These are phyloP conservation scores for Philopedon plagiatum DNA, from an alignment of 2,888 invertebrate genomes.

Conservation along the genomic window DNA sequence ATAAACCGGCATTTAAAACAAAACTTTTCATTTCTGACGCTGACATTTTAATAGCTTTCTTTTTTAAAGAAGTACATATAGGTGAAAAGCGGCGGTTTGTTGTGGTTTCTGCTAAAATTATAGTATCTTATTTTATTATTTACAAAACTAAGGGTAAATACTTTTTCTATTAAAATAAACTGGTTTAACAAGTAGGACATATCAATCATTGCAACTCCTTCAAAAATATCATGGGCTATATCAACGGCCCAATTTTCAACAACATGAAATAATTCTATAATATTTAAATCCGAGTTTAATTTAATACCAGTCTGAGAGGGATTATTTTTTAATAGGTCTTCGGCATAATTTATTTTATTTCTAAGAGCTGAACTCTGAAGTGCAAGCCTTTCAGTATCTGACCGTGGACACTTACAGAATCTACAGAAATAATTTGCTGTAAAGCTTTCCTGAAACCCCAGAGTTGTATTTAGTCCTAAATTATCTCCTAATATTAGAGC, in stretches of 20 bases:
- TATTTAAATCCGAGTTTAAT: background rate
- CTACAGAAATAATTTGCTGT: conserved; percentile 43
- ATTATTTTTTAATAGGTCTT: conserved; percentile 20
- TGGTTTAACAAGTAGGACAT: conserved; percentile 32
- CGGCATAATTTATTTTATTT: conserved; percentile 17
- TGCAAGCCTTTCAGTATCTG: conserved; percentile 9
- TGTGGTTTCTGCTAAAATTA: conserved; percentile 29
- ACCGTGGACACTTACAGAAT: conserved; percentile 28
- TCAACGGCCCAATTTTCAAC: conserved; percentile 4
- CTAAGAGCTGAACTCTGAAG: background rate
- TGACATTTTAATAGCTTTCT: conserved; percentile 43
- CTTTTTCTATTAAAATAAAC: conserved; percentile 16
- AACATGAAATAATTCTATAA: conserved; percentile 9
- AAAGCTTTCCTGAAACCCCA: conserved; percentile 48
- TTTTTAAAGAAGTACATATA: conserved; percentile 37
- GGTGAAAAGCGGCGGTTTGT: conserved; percentile 42
- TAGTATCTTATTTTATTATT: conserved; percentile 38
- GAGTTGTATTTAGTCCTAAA: conserved; percentile 39
- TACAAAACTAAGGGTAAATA: conserved; percentile 29
- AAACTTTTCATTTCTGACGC: conserved; percentile 47
- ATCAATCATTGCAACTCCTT: conserved; percentile 30
- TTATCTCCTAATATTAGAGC: conserved; percentile 48
- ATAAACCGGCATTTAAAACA: conserved; percentile 34
- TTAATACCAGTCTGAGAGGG: conserved; percentile 8
- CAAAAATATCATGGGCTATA: conserved; percentile 45